Evolutionary conservation across 2,797 vertebrate genomes (phyloP).

Genomic region (Odontamblyopus rebecca): DNA sequence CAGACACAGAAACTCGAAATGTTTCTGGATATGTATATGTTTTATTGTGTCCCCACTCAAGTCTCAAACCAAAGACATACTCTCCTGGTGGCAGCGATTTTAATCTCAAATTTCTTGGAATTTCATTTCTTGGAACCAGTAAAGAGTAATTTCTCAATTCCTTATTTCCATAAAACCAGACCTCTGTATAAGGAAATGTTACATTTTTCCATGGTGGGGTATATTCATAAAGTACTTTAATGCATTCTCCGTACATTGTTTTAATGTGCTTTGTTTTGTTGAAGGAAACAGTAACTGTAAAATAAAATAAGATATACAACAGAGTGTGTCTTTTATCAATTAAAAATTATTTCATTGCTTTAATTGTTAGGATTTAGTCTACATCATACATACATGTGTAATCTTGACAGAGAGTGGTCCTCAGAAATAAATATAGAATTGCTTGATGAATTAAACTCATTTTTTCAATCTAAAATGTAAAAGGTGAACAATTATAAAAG

Average conservation of each 20-base stretch:
- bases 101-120: rapidly evolving
- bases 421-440: slow-evolving; percentile 27
- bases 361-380: background rate
- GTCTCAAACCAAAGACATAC: slow-evolving; percentile 23
- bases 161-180: slow-evolving; percentile 22
- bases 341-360: background rate
- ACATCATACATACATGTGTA: background rate
- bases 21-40: slow-evolving; percentile 18
- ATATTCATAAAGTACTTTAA: background rate
- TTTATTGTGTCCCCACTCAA: slow-evolving; percentile 30
- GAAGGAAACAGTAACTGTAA: slow-evolving; percentile 29
- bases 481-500: background rate
- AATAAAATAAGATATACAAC: slow-evolving; percentile 4
- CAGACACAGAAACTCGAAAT: slow-evolving; percentile 27
- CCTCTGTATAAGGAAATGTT: background rate
- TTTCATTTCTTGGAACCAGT: rapidly evolving
- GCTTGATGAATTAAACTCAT: slow-evolving; percentile 19
- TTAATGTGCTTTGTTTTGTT: slow-evolving; percentile 3
- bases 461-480: background rate
- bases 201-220: slow-evolving; percentile 9
- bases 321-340: background rate
- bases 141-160: rapidly evolving
- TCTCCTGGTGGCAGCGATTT: background rate
- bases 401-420: background rate
- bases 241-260: background rate